Evolutionary conservation across 2,797 vertebrate genomes (phyloP).

Genomic region (Leuciscus waleckii): DNA sequence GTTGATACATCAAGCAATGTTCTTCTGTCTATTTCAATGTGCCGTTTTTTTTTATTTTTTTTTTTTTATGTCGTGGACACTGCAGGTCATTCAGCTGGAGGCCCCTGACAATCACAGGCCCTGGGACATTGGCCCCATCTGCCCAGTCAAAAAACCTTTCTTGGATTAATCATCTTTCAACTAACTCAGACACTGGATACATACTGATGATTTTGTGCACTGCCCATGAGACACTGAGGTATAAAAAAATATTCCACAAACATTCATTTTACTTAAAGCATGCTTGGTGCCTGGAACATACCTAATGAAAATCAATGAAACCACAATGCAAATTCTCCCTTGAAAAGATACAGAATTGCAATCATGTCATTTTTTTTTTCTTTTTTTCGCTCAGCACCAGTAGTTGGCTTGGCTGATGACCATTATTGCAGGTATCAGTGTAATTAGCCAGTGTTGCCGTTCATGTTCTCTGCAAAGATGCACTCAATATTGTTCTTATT

Average conservation of each 20-base stretch:
- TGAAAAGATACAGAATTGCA: constrained; percentile 26
- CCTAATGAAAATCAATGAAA: constrained; percentile 53
- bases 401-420: constrained; percentile 35
- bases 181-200: constrained; percentile 14
- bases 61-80: background rate
- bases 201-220: background rate
- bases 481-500: constrained; percentile 18
- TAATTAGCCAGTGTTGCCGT: constrained; percentile 30
- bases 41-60: background rate
- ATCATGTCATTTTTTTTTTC: background rate
- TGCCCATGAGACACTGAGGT: background rate
- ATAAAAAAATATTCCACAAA: constrained; percentile 21
- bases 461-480: constrained; percentile 31
- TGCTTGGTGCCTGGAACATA: constrained; percentile 37
- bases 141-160: background rate
- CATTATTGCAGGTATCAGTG: constrained; percentile 42
- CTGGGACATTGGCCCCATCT: background rate
- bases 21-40: background rate
- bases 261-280: constrained; percentile 59
- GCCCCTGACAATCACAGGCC: background rate
- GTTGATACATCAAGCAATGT: background rate
- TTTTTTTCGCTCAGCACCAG: background rate
- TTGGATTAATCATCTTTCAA: background rate
- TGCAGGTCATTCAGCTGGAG: background rate
- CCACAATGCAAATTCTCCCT: constrained; percentile 38